These are phyloP conservation scores for Brachionichthys hirsutus DNA, from an alignment of 2,113 vertebrate genomes.

Conservation along the genomic window DNA sequence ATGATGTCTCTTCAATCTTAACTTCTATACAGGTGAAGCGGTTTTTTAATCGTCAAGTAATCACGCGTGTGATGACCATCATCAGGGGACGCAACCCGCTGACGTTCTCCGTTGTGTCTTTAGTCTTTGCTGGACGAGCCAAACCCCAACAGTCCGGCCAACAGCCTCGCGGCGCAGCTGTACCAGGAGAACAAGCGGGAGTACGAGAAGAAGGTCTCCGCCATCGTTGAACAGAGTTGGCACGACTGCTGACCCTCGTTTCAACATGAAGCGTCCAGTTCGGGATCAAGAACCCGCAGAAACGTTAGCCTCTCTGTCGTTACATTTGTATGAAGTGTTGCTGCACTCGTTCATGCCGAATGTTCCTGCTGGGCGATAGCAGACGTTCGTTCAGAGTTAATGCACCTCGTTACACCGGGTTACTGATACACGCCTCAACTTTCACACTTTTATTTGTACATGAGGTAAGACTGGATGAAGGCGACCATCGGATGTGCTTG, in stretches of 20 bases:
- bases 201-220: conserved; percentile 97
- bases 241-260: conserved; percentile 93
- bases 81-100: conserved; percentile 6
- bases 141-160: conserved; percentile 98
- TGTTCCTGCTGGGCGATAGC: conserved; percentile 82
- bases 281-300: conserved; percentile 79
- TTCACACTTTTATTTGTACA: background rate
- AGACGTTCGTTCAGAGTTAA: conserved; percentile 84
- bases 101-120: conserved; percentile 28
- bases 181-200: conserved; percentile 99
- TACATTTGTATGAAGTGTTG: conserved; percentile 89
- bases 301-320: conserved; percentile 77
- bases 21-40: conserved; percentile 96
- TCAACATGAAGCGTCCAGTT: conserved; percentile 81
- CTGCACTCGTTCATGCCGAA: conserved; percentile 81
- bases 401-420: conserved; percentile 90
- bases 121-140: conserved; percentile 98
- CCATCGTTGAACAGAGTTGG: conserved; percentile 99
- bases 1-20: conserved; percentile 98
- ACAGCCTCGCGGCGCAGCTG: conserved; percentile 98
- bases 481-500: conserved; percentile 26
- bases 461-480: no score
- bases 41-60: no score
- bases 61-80: background rate
- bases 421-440: conserved; percentile 80